phyloP scores from a whole-genome alignment of 2,888 invertebrate genomes.

The Minunthozetes semirufus region DNA sequence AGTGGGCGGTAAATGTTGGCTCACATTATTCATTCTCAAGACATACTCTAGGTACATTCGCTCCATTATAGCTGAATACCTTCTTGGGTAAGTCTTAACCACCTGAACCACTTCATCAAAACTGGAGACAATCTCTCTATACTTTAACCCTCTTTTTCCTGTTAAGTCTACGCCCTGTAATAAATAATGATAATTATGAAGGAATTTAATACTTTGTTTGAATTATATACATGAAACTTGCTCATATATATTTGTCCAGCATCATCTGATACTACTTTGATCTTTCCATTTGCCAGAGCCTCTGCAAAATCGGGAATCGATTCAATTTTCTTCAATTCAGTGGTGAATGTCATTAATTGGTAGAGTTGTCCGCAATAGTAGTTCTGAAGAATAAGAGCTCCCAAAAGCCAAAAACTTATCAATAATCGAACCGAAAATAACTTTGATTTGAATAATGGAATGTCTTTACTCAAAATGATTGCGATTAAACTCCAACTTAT shows the following conservation, averaged over 20 bases:
- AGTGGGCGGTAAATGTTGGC: background rate
- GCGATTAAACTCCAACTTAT: background rate
- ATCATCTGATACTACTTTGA: background rate
- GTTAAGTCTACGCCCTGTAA: too few relatives aligned
- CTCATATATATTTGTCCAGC: background rate
- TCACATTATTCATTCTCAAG: background rate
- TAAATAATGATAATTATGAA: too few relatives aligned
- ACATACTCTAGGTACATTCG: background rate
- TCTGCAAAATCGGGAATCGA: background rate
- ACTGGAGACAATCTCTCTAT: background rate
- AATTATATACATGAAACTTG: background rate
- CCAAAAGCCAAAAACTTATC: background rate
- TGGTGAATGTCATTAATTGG: background rate
- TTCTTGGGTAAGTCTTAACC: background rate
- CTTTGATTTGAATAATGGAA: background rate
- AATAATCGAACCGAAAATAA: background rate
- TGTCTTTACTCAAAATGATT: background rate
- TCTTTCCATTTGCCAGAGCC: background rate
- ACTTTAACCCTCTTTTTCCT: too few relatives aligned
- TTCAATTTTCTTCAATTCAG: background rate
- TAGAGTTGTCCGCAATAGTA: conserved; percentile 1
- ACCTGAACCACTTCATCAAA: background rate
- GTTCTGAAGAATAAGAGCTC: background rate
- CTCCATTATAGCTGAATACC: background rate
- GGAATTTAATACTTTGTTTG: too few relatives aligned